Evolutionary conservation across 2,888 invertebrate genomes (phyloP).

Genomic region (Meandrusa payeni): DNA sequence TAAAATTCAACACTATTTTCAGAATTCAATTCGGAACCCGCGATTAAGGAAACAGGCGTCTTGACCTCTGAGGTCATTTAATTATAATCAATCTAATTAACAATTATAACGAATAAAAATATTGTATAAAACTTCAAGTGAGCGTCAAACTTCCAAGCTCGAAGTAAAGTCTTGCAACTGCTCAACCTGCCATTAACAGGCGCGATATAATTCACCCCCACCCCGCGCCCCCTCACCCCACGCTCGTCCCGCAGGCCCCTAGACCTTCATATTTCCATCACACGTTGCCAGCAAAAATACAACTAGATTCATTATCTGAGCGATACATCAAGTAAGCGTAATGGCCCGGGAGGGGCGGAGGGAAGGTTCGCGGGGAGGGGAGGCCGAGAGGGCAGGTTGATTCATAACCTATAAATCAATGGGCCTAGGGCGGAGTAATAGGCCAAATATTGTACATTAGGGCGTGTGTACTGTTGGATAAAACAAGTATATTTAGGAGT

Average conservation of each 20-base stretch:
- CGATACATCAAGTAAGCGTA: slow-evolving; percentile 64
- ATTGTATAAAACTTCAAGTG: too few relatives aligned
- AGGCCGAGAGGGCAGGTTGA: slow-evolving; percentile 55
- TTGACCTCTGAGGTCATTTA: too few relatives aligned
- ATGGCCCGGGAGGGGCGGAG: slow-evolving; percentile 43
- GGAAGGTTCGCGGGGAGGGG: slow-evolving; percentile 28
- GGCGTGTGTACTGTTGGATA: slow-evolving; percentile 31
- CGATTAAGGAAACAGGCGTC: too few relatives aligned
- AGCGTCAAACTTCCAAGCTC: background rate
- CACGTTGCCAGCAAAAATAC: slow-evolving; percentile 67
- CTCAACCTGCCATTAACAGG: slow-evolving; percentile 27
- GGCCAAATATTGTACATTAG: slow-evolving; percentile 68
- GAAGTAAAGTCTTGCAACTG: slow-evolving; percentile 12
- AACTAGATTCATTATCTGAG: slow-evolving; percentile 75
- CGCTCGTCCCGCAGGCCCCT: slow-evolving; percentile 5
- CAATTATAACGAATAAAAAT: too few relatives aligned
- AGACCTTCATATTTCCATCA: slow-evolving; percentile 74
- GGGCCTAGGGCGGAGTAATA: slow-evolving; percentile 64
- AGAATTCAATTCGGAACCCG: too few relatives aligned
- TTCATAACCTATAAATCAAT: slow-evolving; percentile 81
- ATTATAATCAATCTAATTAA: too few relatives aligned
- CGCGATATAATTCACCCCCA: slow-evolving; percentile 33
- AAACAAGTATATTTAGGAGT: too few relatives aligned
- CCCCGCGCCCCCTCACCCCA: slow-evolving; percentile 2
- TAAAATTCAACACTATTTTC: too few relatives aligned